phyloP scores from a whole-genome alignment of 2,113 vertebrate species.

The Toxotes jaculatrix region DNA sequence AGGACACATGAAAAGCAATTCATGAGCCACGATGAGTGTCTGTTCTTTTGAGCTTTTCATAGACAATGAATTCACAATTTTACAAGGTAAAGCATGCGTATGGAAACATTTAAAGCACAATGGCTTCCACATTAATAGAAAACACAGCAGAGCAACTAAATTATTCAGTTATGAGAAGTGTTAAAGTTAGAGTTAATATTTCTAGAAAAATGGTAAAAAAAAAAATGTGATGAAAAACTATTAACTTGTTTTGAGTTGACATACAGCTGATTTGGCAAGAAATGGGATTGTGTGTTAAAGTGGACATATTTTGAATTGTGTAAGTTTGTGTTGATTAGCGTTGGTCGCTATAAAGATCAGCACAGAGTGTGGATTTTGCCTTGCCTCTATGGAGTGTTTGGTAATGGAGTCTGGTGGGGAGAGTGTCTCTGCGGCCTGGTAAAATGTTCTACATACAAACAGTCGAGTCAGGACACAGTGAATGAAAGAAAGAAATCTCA shows the following conservation, averaged over 20 bases:
- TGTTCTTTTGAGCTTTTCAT: conserved; percentile 4
- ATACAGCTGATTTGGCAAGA: not conserved
- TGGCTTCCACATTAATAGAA: not conserved
- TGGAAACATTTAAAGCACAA: conserved; percentile 28
- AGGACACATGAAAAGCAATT: conserved; percentile 90
- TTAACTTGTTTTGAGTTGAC: conserved; percentile 5
- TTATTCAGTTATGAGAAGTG: not conserved
- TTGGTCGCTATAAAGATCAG: conserved; percentile 19
- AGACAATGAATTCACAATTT: not conserved
- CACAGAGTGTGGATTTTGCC: conserved; percentile 40
- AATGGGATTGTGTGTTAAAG: conserved; percentile 45
- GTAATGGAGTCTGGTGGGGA: conserved; percentile 59
- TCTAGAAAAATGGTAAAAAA: not conserved
- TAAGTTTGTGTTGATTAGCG: conserved; percentile 30
- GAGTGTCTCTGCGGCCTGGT: conserved; percentile 68
- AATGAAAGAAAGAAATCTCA: not conserved
- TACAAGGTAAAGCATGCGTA: conserved; percentile 34
- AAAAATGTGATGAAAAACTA: conserved; percentile 8
- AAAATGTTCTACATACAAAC: conserved; percentile 72
- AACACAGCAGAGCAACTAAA: not conserved
- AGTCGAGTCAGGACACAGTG: conserved; percentile 35
- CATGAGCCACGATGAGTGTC: conserved; percentile 80
- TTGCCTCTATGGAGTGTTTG: conserved; percentile 74
- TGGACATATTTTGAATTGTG: not conserved
- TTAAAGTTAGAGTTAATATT: not conserved